Percentiles rank a stretch among this genome's conserved stretches.
Evolutionary conservation across 1,140 invertebrate genomes (phyloP).

Genomic region (Hyles vespertilio): DNA sequence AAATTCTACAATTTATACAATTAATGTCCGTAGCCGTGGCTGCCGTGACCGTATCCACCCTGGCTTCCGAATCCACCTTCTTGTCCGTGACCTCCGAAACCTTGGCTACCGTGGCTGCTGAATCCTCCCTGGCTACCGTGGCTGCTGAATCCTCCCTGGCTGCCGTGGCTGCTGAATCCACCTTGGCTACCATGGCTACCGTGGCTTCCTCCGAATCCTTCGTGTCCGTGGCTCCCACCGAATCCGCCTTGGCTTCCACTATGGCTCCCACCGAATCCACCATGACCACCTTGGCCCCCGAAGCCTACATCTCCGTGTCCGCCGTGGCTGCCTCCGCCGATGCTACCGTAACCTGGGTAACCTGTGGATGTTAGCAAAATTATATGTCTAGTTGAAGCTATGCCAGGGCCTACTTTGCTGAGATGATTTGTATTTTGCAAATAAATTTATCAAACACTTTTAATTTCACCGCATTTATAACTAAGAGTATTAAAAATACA

Average conservation of each 20-base stretch:
- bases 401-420: too few species aligned
- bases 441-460: too few species aligned
- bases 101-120: not conserved
- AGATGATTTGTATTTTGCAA: too few species aligned
- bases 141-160: not conserved
- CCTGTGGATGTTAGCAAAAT: not conserved
- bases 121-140: not conserved
- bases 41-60: not conserved
- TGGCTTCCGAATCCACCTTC: not conserved
- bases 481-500: too few species aligned
- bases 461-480: too few species aligned
- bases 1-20: not conserved
- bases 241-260: slow-evolving; percentile 9
- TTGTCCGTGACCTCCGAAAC: not conserved
- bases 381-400: too few species aligned
- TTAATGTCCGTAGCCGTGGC: slow-evolving; percentile 1
- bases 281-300: slow-evolving; percentile 9
- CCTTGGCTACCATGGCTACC: slow-evolving; percentile 1
- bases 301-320: not conserved
- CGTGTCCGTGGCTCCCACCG: slow-evolving; percentile 10
- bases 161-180: slow-evolving; percentile 10
- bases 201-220: slow-evolving; percentile 12
- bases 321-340: not conserved
- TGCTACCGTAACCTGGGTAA: not conserved
- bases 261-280: slow-evolving; percentile 1